These are phyloP conservation scores for Furcula furcula DNA, from an alignment of 2,888 invertebrate species.

Conservation along the genomic window DNA sequence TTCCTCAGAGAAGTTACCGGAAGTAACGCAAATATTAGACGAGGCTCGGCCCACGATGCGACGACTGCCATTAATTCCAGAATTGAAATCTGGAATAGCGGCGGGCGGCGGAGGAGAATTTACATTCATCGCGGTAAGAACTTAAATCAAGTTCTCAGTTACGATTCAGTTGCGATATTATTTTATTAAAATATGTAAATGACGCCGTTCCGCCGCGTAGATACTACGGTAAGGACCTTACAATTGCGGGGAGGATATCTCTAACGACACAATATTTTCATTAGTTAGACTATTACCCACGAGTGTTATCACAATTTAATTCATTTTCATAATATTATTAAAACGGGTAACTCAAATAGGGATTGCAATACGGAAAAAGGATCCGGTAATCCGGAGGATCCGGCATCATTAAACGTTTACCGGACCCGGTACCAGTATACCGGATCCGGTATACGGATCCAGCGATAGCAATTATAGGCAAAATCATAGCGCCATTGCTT, in stretches of 20 bases:
- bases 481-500: too few relatives aligned
- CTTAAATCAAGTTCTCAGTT: slow-evolving; percentile 82
- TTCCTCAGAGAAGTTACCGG: slow-evolving; percentile 73
- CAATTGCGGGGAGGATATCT: slow-evolving; percentile 70
- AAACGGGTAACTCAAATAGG: too few relatives aligned
- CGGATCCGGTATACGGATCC: too few relatives aligned
- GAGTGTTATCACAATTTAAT: slow-evolving; percentile 55
- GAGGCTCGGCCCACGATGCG: slow-evolving; percentile 72
- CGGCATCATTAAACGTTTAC: too few relatives aligned
- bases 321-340: slow-evolving; percentile 44
- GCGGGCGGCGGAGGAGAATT: slow-evolving; percentile 73
- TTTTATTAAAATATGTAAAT: slow-evolving; percentile 82
- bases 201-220: slow-evolving; percentile 67
- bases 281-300: slow-evolving; percentile 64
- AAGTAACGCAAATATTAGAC: slow-evolving; percentile 80
- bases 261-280: slow-evolving; percentile 76
- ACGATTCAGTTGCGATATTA: slow-evolving; percentile 82
- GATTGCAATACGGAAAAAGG: too few relatives aligned
- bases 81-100: slow-evolving; percentile 81
- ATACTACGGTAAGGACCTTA: slow-evolving; percentile 71
- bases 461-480: too few relatives aligned
- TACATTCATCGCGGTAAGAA: slow-evolving; percentile 82
- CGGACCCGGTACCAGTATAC: too few relatives aligned
- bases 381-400: too few relatives aligned
- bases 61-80: slow-evolving; percentile 78